Conservation (phyloP, 2,888 invertebrate genomes). For the Lissocephala sabroskyi region DNA sequence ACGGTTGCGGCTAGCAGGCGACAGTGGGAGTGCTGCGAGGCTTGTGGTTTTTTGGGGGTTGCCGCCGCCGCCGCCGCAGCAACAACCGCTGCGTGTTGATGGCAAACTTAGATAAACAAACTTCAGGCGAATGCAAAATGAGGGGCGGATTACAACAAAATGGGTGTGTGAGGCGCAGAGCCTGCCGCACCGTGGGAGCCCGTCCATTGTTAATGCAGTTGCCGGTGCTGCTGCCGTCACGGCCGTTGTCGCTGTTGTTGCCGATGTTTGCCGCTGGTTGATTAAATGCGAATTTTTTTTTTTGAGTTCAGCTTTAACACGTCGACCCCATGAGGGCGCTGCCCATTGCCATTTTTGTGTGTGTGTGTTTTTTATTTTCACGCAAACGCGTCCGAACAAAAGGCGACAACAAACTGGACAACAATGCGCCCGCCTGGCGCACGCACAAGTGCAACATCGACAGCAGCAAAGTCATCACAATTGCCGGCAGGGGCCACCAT, state of each 20-base stretch:
- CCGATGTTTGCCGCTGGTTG: conserved; percentile 12
- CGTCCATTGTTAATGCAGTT: conserved; percentile 8
- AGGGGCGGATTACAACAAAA: conserved; percentile 6
- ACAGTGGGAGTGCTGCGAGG: too few relatives aligned
- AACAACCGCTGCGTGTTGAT: conserved; percentile 47
- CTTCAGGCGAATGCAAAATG: conserved; percentile 38
- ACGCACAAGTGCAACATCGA: neutral
- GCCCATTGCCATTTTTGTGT: conserved; percentile 9
- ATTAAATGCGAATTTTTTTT: conserved; percentile 55
- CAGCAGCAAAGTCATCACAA: conserved; percentile 10
- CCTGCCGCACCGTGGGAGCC: conserved; percentile 36
- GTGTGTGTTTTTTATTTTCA: conserved; percentile 2
- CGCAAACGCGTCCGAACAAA: conserved; percentile 25
- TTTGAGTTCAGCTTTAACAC: conserved; percentile 44
- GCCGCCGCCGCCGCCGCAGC: neutral
- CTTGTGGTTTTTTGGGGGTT: conserved; percentile 9
- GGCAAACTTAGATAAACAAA: conserved; percentile 60
- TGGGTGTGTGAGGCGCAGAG: neutral
- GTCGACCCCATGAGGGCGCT: too few relatives aligned
- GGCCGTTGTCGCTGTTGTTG: conserved; percentile 14
- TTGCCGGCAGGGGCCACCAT: neutral
- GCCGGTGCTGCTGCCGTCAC: conserved; percentile 1
- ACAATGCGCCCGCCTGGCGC: too few relatives aligned
- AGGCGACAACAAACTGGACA: conserved; percentile 1
- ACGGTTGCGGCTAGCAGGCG: neutral